Percentiles rank a stretch among this genome's conserved stretches.
These are phyloP conservation scores for Halcyon badia DNA, from an alignment of 2,797 vertebrate species.

Conservation along the genomic window DNA sequence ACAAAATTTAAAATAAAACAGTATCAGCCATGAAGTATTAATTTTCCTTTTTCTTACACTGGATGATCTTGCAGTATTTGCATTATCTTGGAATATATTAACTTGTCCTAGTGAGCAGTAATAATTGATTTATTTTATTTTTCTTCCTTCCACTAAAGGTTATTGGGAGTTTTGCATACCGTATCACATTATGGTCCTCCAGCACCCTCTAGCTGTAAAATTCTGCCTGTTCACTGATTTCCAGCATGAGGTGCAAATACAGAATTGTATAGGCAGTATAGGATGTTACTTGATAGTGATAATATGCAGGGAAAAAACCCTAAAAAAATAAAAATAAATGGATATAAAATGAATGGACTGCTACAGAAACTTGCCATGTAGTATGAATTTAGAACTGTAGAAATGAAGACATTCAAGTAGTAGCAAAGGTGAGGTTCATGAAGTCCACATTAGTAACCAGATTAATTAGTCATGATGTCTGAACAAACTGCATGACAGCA, in stretches of 20 bases:
- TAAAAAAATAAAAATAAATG: not conserved
- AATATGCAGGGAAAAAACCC: not conserved
- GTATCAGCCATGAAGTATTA: not conserved
- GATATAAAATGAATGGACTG: not conserved
- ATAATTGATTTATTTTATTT: conserved; percentile 51
- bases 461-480: not conserved
- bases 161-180: not conserved
- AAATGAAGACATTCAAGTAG: not conserved
- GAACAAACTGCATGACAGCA: not conserved
- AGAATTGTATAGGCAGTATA: not conserved
- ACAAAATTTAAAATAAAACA: conserved; percentile 7
- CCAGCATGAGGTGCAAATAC: not conserved
- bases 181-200: conserved; percentile 27
- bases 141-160: conserved; percentile 27
- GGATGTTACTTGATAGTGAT: not conserved
- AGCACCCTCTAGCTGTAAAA: conserved; percentile 71
- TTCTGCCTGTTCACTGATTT: not conserved
- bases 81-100: not conserved
- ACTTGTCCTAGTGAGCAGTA: not conserved
- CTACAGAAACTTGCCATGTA: not conserved
- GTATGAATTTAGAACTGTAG: not conserved
- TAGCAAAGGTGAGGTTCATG: not conserved
- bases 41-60: not conserved
- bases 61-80: conserved; percentile 16
- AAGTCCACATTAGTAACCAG: not conserved